phyloP scores from a whole-genome alignment of 2,797 vertebrate genomes.

The Pagetopsis macropterus region DNA sequence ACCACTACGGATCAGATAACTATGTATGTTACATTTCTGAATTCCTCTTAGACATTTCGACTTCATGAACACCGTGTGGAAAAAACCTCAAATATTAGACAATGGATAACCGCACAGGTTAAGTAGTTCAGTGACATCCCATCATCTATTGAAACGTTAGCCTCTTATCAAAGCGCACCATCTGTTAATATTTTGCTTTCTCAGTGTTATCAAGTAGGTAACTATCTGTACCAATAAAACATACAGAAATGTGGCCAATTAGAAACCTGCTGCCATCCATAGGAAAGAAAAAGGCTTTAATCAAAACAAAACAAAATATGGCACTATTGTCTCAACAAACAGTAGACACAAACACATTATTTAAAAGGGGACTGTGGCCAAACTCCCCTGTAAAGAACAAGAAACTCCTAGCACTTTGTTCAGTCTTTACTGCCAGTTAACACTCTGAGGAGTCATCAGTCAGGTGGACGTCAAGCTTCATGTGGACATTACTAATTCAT shows the following conservation, averaged over 20 bases:
- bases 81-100: slow-evolving; percentile 65
- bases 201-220: slow-evolving; percentile 76
- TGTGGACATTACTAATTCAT: slow-evolving; percentile 32
- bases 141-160: slow-evolving; percentile 52
- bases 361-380: slow-evolving; percentile 51
- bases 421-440: slow-evolving; percentile 50
- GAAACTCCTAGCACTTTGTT: slow-evolving; percentile 51
- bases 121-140: slow-evolving; percentile 61
- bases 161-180: slow-evolving; percentile 52
- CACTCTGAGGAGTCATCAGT: slow-evolving; percentile 48
- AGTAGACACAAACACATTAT: slow-evolving; percentile 74
- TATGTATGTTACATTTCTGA: slow-evolving; percentile 83
- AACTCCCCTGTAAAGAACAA: slow-evolving; percentile 48
- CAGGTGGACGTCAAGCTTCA: slow-evolving; percentile 55
- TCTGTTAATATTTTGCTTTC: slow-evolving; percentile 62
- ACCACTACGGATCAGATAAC: slow-evolving; percentile 83
- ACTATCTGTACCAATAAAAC: slow-evolving; percentile 77
- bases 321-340: slow-evolving; percentile 81
- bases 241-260: slow-evolving; percentile 73
- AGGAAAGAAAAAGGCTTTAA: slow-evolving; percentile 69
- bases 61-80: slow-evolving; percentile 76
- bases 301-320: slow-evolving; percentile 75
- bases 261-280: slow-evolving; percentile 75
- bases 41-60: slow-evolving; percentile 69
- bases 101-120: slow-evolving; percentile 56